A percentile compares a stretch with the other conserved stretches of the same genome.
Conservation (phyloP, 37 sponge, comb jelly and placozoan genomes). For the Beroe ovata region DNA sequence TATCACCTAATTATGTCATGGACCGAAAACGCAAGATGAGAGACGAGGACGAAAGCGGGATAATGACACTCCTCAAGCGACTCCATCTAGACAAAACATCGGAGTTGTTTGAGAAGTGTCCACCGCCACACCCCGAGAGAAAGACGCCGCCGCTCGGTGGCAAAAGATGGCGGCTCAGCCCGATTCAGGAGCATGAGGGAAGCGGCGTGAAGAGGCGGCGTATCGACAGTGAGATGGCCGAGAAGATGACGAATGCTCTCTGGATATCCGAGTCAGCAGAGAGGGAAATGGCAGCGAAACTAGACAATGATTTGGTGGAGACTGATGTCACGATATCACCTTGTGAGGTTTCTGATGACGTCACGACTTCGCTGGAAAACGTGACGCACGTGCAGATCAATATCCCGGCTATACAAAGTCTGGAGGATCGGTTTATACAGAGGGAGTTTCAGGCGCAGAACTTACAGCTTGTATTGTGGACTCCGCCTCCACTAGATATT, state of each 20-base stretch:
- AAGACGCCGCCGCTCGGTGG: not conserved
- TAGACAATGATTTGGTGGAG: not conserved
- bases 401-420: not conserved
- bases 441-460: slow-evolving; percentile 8
- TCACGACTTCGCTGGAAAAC: not conserved
- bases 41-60: not conserved
- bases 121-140: not conserved
- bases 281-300: not conserved
- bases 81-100: slow-evolving; percentile 19
- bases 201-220: slow-evolving; percentile 8
- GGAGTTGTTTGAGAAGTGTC: slow-evolving; percentile 41
- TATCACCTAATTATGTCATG: not conserved
- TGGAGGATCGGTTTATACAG: not conserved
- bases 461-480: slow-evolving; percentile 24
- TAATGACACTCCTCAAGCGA: slow-evolving; percentile 47
- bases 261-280: slow-evolving; percentile 28
- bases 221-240: slow-evolving; percentile 53
- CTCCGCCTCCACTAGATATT: not conserved
- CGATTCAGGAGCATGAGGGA: slow-evolving; percentile 1
- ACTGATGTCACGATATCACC: too few species aligned
- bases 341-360: not conserved
- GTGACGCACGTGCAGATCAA: not conserved
- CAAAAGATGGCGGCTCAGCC: slow-evolving; percentile 27
- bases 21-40: slow-evolving; percentile 7
- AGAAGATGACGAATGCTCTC: not conserved